Conservation (phyloP, 2,113 vertebrate genomes). For the Buteo buteo region DNA sequence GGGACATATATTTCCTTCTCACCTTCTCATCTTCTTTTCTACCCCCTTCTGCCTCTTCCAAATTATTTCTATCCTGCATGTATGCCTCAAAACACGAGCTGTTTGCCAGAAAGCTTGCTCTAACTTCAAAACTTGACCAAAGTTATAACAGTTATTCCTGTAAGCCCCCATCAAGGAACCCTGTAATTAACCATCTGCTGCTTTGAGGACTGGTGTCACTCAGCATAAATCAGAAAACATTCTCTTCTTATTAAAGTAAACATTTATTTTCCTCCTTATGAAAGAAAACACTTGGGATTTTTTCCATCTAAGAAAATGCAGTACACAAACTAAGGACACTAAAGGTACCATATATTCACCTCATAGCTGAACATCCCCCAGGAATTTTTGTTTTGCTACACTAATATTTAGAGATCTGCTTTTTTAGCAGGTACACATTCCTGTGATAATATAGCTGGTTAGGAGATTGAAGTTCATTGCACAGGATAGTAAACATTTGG, state of each 20-base stretch:
- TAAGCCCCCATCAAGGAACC: neutral
- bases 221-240: neutral
- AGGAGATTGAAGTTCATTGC: neutral
- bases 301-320: neutral
- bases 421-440: neutral
- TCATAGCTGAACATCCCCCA: neutral
- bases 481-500: neutral
- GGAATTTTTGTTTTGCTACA: neutral
- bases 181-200: neutral
- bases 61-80: neutral
- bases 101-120: neutral
- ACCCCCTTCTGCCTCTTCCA: neutral
- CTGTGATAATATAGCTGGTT: neutral
- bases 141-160: neutral
- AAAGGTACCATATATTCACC: neutral
- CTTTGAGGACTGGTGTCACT: neutral
- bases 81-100: neutral
- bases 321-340: neutral
- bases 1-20: neutral
- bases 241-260: neutral
- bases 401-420: neutral
- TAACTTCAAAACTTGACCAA: neutral
- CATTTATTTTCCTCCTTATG: neutral
- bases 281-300: neutral
- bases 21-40: neutral